A percentile compares a stretch with the other conserved stretches of the same genome.
Conservation (phyloP, 2,797 vertebrate genomes). For the Bryconaethiops microstoma region DNA sequence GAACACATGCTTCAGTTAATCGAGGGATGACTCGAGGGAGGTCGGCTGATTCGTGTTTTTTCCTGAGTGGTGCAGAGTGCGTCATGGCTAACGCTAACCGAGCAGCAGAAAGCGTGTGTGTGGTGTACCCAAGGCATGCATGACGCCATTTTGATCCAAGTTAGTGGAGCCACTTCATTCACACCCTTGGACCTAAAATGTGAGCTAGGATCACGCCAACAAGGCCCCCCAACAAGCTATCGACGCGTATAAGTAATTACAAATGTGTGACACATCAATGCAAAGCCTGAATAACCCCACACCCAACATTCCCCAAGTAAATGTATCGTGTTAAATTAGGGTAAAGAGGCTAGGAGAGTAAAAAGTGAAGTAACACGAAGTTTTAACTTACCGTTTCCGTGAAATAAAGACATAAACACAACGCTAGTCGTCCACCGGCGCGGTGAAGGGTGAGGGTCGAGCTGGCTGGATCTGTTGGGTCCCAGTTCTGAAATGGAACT, state of each 20-base stretch:
- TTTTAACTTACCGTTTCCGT: slow-evolving; percentile 90
- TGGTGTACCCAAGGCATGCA: slow-evolving; percentile 67
- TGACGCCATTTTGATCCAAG: slow-evolving; percentile 83
- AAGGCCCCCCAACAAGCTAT: not conserved
- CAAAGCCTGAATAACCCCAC: not conserved
- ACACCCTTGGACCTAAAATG: slow-evolving; percentile 14
- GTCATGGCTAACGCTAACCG: slow-evolving; percentile 73
- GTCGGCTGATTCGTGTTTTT: not conserved
- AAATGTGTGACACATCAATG: too few relatives aligned
- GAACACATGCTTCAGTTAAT: not conserved
- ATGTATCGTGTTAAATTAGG: not conserved
- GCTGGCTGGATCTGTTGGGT: slow-evolving; percentile 57
- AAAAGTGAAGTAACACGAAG: not conserved
- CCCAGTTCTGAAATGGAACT: slow-evolving; percentile 46
- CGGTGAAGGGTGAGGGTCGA: slow-evolving; percentile 83
- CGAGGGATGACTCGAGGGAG: too few relatives aligned
- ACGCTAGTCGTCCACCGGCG: slow-evolving; percentile 94
- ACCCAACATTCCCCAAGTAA: not conserved
- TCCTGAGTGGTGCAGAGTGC: slow-evolving; percentile 77
- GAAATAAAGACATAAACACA: slow-evolving; percentile 99
- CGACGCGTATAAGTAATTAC: not conserved
- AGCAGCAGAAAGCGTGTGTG: slow-evolving; percentile 18
- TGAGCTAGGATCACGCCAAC: not conserved
- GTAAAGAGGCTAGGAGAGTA: not conserved
- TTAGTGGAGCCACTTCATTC: slow-evolving; percentile 31